phyloP scores from a whole-genome alignment of 2,113 vertebrate genomes.

The Hymenochirus boettgeri region DNA sequence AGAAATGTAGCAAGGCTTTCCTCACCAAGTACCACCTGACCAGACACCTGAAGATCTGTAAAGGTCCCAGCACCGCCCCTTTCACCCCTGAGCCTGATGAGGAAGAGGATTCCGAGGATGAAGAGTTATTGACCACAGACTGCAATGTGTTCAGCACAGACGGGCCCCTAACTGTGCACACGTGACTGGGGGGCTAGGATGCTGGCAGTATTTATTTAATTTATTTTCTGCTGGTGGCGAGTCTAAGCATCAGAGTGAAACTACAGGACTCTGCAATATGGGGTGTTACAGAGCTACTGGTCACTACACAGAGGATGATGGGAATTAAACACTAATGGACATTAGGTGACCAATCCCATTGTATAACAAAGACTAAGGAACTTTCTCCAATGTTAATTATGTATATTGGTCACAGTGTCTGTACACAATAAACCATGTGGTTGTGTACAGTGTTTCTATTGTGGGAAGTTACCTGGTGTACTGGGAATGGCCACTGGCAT shows the following conservation, averaged over 20 bases:
- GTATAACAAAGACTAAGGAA: too few species aligned
- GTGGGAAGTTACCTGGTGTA: too few species aligned
- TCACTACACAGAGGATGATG: too few species aligned
- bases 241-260: neutral
- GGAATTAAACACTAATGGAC: too few species aligned
- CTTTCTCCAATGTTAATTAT: too few species aligned
- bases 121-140: constrained; percentile 60
- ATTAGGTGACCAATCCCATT: too few species aligned
- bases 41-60: constrained; percentile 95
- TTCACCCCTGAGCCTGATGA: constrained; percentile 73
- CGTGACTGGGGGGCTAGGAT: constrained; percentile 8
- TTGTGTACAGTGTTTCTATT: too few species aligned
- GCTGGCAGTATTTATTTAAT: constrained; percentile 15
- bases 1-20: constrained; percentile 95
- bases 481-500: too few species aligned
- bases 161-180: neutral
- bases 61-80: constrained; percentile 75
- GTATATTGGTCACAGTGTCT: too few species aligned
- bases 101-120: constrained; percentile 70
- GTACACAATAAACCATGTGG: too few species aligned
- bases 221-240: constrained; percentile 20
- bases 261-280: too few species aligned
- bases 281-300: too few species aligned
- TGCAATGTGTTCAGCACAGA: constrained; percentile 9
- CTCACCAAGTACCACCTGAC: constrained; percentile 97